Conservation (phyloP, 2,113 vertebrate genomes). For the Brachirus orientalis region DNA sequence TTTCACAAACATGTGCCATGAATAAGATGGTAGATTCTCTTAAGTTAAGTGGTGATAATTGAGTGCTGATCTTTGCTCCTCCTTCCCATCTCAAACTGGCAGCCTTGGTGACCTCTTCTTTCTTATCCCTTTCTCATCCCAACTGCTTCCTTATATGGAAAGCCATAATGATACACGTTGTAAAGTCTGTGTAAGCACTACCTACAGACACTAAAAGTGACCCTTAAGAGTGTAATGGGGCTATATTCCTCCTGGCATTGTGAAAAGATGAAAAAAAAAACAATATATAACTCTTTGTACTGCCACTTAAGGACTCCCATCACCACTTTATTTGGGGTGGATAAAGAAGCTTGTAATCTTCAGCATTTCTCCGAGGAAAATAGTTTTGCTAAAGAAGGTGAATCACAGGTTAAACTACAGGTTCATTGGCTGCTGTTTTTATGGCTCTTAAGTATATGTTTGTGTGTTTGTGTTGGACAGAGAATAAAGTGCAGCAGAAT, state of each 20-base stretch:
- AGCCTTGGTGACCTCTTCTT: slow-evolving; percentile 82
- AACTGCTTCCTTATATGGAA: slow-evolving; percentile 86
- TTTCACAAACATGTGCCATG: slow-evolving; percentile 47
- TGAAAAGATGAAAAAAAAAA: slow-evolving; percentile 79
- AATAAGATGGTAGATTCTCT: slow-evolving; percentile 36
- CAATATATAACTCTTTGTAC: slow-evolving; percentile 74
- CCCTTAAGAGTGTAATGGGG: slow-evolving; percentile 81
- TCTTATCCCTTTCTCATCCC: slow-evolving; percentile 85
- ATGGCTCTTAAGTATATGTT: slow-evolving; percentile 27
- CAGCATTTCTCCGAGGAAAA: slow-evolving; percentile 52
- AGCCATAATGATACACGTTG: slow-evolving; percentile 90
- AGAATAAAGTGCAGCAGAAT: slow-evolving; percentile 6
- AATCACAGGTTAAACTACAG: slow-evolving; percentile 42
- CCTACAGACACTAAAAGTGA: slow-evolving; percentile 78
- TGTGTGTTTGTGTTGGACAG: slow-evolving; percentile 32
- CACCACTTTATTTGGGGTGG: slow-evolving; percentile 60
- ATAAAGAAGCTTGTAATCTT: slow-evolving; percentile 66
- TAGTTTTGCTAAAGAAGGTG: slow-evolving; percentile 45
- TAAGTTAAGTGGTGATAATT: slow-evolving; percentile 68
- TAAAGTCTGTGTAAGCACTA: slow-evolving; percentile 90
- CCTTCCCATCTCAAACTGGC: slow-evolving; percentile 82
- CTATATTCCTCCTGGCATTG: slow-evolving; percentile 86
- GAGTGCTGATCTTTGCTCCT: slow-evolving; percentile 80
- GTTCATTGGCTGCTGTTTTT: slow-evolving; percentile 19
- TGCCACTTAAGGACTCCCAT: slow-evolving; percentile 60